Base-by-base conservation (phyloP, 2,797 vertebrate species). In the Tolypeutes matacus region DNA sequence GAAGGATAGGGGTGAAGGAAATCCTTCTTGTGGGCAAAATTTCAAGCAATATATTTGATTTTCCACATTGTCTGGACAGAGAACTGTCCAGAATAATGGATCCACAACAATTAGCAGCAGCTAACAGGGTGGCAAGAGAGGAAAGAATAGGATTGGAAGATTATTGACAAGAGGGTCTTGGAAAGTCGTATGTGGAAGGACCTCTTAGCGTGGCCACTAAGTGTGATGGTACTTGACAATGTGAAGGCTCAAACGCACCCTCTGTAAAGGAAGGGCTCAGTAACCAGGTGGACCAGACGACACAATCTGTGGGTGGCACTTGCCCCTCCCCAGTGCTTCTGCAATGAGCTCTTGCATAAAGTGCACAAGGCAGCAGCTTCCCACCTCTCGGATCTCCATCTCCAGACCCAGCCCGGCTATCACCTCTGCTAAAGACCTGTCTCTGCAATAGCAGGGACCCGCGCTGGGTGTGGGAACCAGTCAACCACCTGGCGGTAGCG, bases 191-290 rank as follows among this genome's bases (percentile, higher is more conserved):
- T 23, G 20, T 31, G 46, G 42, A 7, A 23, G 39, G 53, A 64
- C 2, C 5, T 67, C 51, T 25, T 20, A 18, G 12, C 73, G 34
- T 21, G 9, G 56, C 20, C 23, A 1, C 3, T 17, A 12, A 21
- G 12, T 1, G 7, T 25, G 53, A 10, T 17, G 23, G 4, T 2
- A 21, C 62, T 2, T 36, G 42, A 76, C 11, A 1, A 0, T 15
- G 14, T 1, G 25, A 39, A 46, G 53, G 29, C 46, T 49, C 34
- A 18, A 58, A 46, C 34, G 13, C 14, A 34, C 11, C 46, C 51
- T 9, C 42, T 34, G 12, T 8, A 29, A n/a, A 69, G 7, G n/a
- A 86, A 23, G 65, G 15, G 27, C 12, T 85, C 34, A 18, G 2
- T 9, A 14, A 14, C 15, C 34, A 20, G 20, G 67, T 3, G 10